Evolutionary conservation across 35 echinoderm and acorn worm species (phyloP).

Genomic region (Apostichopus parvimensis): DNA sequence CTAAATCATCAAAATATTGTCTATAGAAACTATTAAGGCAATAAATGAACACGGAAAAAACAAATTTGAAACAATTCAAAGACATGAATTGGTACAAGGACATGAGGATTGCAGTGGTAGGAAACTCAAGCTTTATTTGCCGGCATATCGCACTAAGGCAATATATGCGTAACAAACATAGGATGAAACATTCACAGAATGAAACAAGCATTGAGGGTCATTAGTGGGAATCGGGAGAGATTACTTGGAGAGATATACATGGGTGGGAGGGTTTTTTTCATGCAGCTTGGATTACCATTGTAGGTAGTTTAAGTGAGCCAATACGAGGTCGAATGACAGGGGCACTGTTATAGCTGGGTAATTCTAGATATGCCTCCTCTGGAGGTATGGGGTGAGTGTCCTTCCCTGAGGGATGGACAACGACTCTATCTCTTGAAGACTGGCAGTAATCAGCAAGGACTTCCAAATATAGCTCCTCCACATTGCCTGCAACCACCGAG

Average conservation of each 20-base stretch:
- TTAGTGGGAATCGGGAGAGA: background rate
- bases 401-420: background rate
- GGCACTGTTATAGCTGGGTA: background rate
- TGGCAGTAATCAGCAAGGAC: conserved; percentile 28
- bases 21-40: no score
- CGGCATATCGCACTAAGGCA: no score
- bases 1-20: no score
- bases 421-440: background rate
- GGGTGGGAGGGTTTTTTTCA: background rate
- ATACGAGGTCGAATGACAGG: conserved; percentile 2
- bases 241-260: background rate
- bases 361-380: conserved; percentile 6
- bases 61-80: no score
- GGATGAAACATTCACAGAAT: background rate
- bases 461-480: conserved; percentile 34
- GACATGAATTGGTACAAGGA: no score
- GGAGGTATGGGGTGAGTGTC: background rate
- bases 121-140: no score
- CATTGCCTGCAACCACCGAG: background rate
- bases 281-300: conserved; percentile 10
- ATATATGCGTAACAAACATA: no score
- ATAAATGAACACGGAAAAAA: no score
- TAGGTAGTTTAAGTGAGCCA: conserved; percentile 31
- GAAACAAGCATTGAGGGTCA: background rate
- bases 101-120: no score